Percentiles rank a stretch among this genome's conserved stretches.
These are phyloP conservation scores for Sinopyrophorus schimmeli DNA, from an alignment of 2,888 invertebrate species.

Conservation along the genomic window DNA sequence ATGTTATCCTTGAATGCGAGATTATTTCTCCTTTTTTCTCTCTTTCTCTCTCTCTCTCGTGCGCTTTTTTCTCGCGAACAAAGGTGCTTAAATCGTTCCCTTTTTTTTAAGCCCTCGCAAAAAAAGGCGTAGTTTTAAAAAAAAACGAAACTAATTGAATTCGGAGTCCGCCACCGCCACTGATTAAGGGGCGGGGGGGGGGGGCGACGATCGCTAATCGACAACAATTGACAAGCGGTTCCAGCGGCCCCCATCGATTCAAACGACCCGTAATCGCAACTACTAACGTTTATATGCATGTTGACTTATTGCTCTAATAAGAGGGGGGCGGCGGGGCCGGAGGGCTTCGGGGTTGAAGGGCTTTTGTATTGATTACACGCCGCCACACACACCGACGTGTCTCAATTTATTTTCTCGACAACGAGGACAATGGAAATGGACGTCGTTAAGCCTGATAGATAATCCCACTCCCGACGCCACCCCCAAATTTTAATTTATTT, in stretches of 20 bases:
- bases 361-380: slow-evolving; percentile 25
- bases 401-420: slow-evolving; percentile 25
- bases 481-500: no score
- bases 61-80: not conserved
- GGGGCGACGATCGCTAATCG: slow-evolving; percentile 36
- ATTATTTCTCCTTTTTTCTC: slow-evolving; percentile 44
- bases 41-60: slow-evolving; percentile 1
- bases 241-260: slow-evolving; percentile 31
- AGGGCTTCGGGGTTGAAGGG: slow-evolving; percentile 3
- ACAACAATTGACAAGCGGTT: slow-evolving; percentile 38
- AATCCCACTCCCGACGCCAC: no score
- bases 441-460: slow-evolving; percentile 26
- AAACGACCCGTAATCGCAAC: slow-evolving; percentile 24
- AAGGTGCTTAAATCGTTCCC: not conserved
- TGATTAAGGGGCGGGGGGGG: slow-evolving; percentile 36
- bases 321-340: slow-evolving; percentile 7
- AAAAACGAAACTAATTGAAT: not conserved
- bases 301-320: slow-evolving; percentile 26
- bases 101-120: not conserved
- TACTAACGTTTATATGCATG: slow-evolving; percentile 28
- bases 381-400: no score
- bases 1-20: slow-evolving; percentile 49
- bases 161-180: no score
- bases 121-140: no score
- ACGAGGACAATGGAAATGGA: slow-evolving; percentile 26